Base-by-base conservation (phyloP, 2,113 vertebrate genomes). In the Rhegmatorhina hoffmannsi region DNA sequence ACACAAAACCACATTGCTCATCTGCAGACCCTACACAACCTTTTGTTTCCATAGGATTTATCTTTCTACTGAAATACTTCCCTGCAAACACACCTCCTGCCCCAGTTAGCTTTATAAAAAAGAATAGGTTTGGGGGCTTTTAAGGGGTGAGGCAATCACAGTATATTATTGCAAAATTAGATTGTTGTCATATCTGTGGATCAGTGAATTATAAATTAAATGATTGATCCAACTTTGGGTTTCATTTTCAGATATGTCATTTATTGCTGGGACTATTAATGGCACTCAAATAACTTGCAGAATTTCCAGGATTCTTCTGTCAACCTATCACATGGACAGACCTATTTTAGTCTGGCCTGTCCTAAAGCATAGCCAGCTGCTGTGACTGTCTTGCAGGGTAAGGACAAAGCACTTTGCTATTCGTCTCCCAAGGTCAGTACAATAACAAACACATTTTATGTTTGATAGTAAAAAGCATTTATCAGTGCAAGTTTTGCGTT, bases 331-430 rank as follows among this genome's bases (percentile, higher is more conserved):
- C 74, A 53, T 10, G 46, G 81, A 70, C 66, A 87, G 82, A 72
- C 94, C 92, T 97, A 94, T 97, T 97, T 97, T 91, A 94, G 80
- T 92, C 83, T 89, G 60, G 63, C 64, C 80, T 94, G 86, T 95
- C 94, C 94, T 94, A 84, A 86, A 89, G 89, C 95, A 67, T 44
- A 95, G 93, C 85, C 94, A 95, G 94, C 90, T 96, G 79, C 93
- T 78, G 76, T 67, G 86, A 73, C 68, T 94, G 68, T 90, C 94
- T 88, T 75, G 76, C 90, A 72, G 76, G 56, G 68, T 84, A 81
- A 90, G 85, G 90, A 94, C 83, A 93, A 93, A 95, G 76, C 8
- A 0, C 56, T 86, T 88, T 69, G 64, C 94, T 94, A 18, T 92
- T 90, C 33, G 25, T 92, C 76, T 94, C 68, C 69, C 94, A 97